A percentile compares a stretch with the other conserved stretches of the same genome.
Evolutionary conservation across 2,113 vertebrate genomes (phyloP).

Genomic region (Apodemus speciosus): DNA sequence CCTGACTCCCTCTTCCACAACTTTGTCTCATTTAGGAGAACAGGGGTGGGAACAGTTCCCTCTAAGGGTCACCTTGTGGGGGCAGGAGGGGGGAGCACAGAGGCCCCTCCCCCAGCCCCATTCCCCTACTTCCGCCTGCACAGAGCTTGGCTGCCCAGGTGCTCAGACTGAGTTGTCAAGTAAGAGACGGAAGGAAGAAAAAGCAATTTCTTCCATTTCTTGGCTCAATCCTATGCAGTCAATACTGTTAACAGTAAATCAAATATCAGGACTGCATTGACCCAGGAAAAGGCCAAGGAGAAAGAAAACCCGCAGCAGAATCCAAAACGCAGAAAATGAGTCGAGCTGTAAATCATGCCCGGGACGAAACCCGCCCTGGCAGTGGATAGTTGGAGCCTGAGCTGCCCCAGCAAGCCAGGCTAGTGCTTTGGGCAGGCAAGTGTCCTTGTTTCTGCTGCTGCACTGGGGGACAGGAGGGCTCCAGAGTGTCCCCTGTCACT

Average conservation of each 20-base stretch:
- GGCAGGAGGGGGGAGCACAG: fast-evolving
- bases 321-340: slow-evolving; percentile 52
- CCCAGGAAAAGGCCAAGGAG: slow-evolving; percentile 74
- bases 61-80: neutral
- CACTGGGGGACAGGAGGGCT: neutral
- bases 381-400: fast-evolving
- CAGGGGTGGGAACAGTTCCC: neutral
- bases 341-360: slow-evolving; percentile 20
- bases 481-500: neutral
- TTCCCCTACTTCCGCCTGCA: fast-evolving
- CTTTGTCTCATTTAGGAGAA: neutral
- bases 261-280: slow-evolving; percentile 75
- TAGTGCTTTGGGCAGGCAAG: neutral
- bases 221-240: slow-evolving; percentile 75
- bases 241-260: slow-evolving; percentile 80
- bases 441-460: neutral
- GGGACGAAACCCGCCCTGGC: fast-evolving
- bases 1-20: neutral
- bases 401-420: neutral
- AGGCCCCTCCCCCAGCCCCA: fast-evolving
- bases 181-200: slow-evolving; percentile 65
- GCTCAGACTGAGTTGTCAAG: slow-evolving; percentile 71
- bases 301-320: slow-evolving; percentile 57
- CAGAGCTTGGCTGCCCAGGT: neutral
- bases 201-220: slow-evolving; percentile 77